These are phyloP conservation scores for Zygaena filipendulae DNA, from an alignment of 2,888 invertebrate species.

Conservation along the genomic window DNA sequence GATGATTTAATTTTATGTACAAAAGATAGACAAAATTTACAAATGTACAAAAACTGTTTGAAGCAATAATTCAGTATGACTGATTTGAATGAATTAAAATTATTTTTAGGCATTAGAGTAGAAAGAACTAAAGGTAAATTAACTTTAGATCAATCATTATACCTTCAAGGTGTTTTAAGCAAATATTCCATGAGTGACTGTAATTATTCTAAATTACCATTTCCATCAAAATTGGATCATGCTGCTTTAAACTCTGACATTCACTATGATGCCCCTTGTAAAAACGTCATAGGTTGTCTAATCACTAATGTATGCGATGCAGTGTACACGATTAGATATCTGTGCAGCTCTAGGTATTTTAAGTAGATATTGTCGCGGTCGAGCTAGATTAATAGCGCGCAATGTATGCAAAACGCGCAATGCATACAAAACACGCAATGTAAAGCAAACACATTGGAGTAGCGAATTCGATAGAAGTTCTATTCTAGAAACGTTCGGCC, in stretches of 20 bases:
- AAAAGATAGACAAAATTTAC: no score
- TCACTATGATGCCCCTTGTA: conserved; percentile 13
- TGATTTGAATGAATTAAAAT: conserved; percentile 10
- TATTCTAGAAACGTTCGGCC: no score
- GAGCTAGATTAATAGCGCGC: no score
- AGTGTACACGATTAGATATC: conserved; percentile 18
- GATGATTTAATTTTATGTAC: no score
- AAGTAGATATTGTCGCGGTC: no score
- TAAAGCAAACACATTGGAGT: no score
- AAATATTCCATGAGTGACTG: conserved; percentile 18
- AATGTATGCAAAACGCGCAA: no score
- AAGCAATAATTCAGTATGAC: conserved; percentile 12
- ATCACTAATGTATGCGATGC: conserved; percentile 14
- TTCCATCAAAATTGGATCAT: conserved; percentile 13
- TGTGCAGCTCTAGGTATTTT: conserved; percentile 19
- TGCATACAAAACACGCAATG: no score
- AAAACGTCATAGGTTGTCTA: conserved; percentile 15
- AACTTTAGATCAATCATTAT: conserved; percentile 13
- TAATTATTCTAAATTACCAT: conserved; percentile 13
- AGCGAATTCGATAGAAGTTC: no score
- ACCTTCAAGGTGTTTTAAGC: conserved; percentile 15
- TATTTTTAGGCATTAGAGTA: conserved; percentile 16
- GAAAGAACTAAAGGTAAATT: conserved; percentile 12
- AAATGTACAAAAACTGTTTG: conserved; percentile 6
- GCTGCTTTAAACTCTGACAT: conserved; percentile 10